Evolutionary conservation across 2,797 vertebrate species (phyloP).

Genomic region (Sibirionetta formosa): DNA sequence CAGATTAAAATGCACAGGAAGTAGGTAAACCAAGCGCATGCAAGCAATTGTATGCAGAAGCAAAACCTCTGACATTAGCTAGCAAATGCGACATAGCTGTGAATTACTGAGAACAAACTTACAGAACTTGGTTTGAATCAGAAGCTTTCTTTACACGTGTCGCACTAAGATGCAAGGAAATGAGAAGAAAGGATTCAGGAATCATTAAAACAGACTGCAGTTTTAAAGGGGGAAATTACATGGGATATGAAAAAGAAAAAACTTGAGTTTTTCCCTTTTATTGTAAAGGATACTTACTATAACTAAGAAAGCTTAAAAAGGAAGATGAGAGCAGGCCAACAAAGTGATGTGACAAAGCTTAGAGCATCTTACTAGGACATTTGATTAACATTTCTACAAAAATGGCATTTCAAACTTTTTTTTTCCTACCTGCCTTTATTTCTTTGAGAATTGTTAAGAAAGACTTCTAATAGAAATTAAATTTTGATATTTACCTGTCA

Average conservation of each 20-base stretch:
- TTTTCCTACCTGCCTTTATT: neutral
- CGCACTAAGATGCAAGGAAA: conserved; percentile 52
- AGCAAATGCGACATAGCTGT: neutral
- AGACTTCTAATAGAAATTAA: neutral
- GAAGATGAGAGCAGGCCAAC: neutral
- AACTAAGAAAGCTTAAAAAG: neutral
- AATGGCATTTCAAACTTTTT: neutral
- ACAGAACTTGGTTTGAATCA: conserved; percentile 68
- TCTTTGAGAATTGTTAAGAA: neutral
- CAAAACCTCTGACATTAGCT: neutral
- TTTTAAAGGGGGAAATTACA: neutral
- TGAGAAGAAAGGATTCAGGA: conserved; percentile 5
- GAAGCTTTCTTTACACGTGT: conserved; percentile 57
- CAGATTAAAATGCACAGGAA: neutral
- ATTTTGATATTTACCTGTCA: neutral
- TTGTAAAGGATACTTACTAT: neutral
- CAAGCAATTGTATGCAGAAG: accelerated
- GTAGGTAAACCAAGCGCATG: neutral
- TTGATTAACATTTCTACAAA: neutral
- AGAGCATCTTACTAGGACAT: neutral
- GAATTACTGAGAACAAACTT: conserved; percentile 38
- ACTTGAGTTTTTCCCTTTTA: accelerated
- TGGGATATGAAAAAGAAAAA: neutral
- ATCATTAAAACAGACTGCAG: neutral
- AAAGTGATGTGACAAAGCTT: neutral